phyloP scores from a whole-genome alignment of 2,888 invertebrate species.

The Philonicus albiceps region DNA sequence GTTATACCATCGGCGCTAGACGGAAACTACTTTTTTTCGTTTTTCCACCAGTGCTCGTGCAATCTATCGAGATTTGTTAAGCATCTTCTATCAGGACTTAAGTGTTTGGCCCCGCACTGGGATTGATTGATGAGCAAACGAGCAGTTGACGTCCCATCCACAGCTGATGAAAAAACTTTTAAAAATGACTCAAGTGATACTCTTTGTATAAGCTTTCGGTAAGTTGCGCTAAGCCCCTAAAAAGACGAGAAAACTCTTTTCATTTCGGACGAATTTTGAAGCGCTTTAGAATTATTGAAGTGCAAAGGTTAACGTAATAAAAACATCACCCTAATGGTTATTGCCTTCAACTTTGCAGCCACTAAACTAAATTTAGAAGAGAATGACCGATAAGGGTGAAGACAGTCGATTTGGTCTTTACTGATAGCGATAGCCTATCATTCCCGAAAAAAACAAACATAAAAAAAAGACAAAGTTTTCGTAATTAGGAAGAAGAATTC shows the following conservation, averaged over 20 bases:
- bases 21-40: background rate
- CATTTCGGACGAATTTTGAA: background rate
- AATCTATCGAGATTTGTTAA: background rate
- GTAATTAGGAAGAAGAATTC: background rate
- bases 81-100: background rate
- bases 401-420: background rate
- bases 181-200: background rate
- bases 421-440: background rate
- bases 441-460: background rate
- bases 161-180: background rate
- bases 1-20: background rate
- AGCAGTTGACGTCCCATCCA: background rate
- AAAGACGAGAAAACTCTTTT: background rate
- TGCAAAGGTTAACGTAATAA: background rate
- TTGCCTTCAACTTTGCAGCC: background rate
- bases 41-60: background rate
- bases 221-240: background rate
- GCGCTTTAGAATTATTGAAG: background rate
- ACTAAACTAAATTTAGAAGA: background rate
- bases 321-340: background rate
- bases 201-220: background rate
- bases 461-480: background rate
- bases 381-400: background rate
- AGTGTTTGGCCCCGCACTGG: background rate
- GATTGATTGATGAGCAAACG: background rate